These are phyloP conservation scores for Trichechus manatus DNA, from an alignment of 2,113 vertebrate species.

Conservation along the genomic window DNA sequence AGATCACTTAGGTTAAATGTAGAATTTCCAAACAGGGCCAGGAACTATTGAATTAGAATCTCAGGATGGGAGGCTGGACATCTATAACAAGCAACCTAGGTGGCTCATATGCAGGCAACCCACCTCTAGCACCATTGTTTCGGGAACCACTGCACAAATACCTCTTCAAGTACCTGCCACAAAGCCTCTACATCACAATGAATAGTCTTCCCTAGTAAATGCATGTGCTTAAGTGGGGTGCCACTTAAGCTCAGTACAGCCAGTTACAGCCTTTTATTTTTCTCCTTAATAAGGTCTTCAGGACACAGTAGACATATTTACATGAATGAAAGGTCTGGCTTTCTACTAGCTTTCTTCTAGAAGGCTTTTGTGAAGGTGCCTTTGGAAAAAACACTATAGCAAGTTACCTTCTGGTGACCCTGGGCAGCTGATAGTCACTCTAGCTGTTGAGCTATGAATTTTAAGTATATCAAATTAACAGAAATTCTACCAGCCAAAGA, in stretches of 20 bases:
- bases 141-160: background rate
- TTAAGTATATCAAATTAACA: background rate
- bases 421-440: background rate
- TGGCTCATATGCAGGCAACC: background rate
- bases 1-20: background rate
- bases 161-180: background rate
- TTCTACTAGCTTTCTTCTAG: background rate
- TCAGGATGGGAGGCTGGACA: background rate
- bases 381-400: background rate
- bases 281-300: background rate
- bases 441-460: background rate
- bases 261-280: background rate
- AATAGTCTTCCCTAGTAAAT: background rate
- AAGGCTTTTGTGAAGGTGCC: background rate
- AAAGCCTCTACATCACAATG: background rate
- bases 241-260: background rate
- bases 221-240: background rate
- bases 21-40: background rate
- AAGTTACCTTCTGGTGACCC: background rate
- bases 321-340: background rate
- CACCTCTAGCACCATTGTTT: background rate
- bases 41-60: conserved; percentile 1
- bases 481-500: background rate
- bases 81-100: background rate
- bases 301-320: background rate